phyloP scores from a whole-genome alignment of 2,113 vertebrate genomes.

The rat (Rattus norvegicus) region GRCr8 NC_086022.1:38562501-38563000 shows the following conservation, averaged over 20 bases:
- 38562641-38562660: not conserved
- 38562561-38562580: not conserved
- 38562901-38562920: not conserved
- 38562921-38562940: not conserved
- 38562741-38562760: not conserved
- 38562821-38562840: not conserved
- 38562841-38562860: not conserved
- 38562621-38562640: not conserved
- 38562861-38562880: conserved; percentile 22
- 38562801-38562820: not conserved
- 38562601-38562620: not conserved
- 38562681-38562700: not conserved
- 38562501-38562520: not conserved
- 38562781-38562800: too few species aligned
- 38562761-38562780: not conserved
- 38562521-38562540: not conserved
- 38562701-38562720: not conserved
- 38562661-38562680: too few species aligned
- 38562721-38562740: not conserved
- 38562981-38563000: not conserved
- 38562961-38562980: not conserved
- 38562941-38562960: not conserved
- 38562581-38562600: not conserved
- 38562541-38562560: not conserved
- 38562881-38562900: not conserved